Evolutionary conservation across 2,888 invertebrate species (phyloP).

Genomic region (Graphium colonna): DNA sequence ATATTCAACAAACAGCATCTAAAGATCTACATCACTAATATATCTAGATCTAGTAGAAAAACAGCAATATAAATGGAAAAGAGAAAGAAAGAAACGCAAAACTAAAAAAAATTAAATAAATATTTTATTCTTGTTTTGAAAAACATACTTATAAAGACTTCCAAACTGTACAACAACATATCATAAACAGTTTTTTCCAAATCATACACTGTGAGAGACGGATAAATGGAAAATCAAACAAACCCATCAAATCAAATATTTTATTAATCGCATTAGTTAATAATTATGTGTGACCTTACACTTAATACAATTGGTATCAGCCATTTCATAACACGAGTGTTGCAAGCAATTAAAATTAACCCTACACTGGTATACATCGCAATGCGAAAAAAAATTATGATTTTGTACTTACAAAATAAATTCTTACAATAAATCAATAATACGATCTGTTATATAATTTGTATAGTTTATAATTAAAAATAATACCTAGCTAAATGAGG

Average conservation of each 20-base stretch:
- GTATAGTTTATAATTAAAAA: slow-evolving; percentile 10
- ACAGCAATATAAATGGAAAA: too few relatives aligned
- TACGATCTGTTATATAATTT: slow-evolving; percentile 23
- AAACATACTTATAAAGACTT: too few relatives aligned
- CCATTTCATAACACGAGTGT: slow-evolving; percentile 45
- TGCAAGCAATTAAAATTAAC: slow-evolving; percentile 44
- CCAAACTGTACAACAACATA: too few relatives aligned
- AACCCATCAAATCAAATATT: slow-evolving; percentile 28
- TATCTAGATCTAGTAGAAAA: not conserved
- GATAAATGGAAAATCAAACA: slow-evolving; percentile 13
- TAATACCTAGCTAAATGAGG: slow-evolving; percentile 7
- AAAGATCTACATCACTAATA: too few relatives aligned
- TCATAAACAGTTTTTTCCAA: too few relatives aligned
- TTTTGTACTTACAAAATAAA: slow-evolving; percentile 53
- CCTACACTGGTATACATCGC: slow-evolving; percentile 53
- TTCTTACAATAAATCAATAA: slow-evolving; percentile 33
- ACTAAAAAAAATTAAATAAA: too few relatives aligned
- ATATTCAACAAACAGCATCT: too few relatives aligned
- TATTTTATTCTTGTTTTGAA: too few relatives aligned
- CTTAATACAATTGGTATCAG: slow-evolving; percentile 70
- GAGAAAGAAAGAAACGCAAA: too few relatives aligned
- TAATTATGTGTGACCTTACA: slow-evolving; percentile 63
- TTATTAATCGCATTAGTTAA: slow-evolving; percentile 45
- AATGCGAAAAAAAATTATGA: slow-evolving; percentile 45
- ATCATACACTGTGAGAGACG: too few relatives aligned